Conservation (phyloP, 2,888 invertebrate species). For the Dryomyza anilis region DNA sequence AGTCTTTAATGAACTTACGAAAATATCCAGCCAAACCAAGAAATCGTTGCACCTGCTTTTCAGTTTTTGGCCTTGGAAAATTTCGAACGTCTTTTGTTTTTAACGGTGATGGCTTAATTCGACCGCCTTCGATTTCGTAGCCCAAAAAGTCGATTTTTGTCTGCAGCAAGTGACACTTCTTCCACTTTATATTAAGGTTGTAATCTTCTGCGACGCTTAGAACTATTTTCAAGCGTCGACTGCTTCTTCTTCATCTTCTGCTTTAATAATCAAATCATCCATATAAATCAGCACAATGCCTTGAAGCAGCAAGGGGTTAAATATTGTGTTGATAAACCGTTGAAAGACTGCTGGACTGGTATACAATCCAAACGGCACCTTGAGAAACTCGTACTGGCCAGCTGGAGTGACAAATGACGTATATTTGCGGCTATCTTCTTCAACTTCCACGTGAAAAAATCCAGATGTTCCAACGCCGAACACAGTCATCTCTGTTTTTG, state of each 20-base stretch:
- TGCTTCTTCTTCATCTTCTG: not conserved
- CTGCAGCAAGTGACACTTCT: constrained; percentile 26
- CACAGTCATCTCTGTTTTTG: not conserved
- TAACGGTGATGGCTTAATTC: too few species aligned
- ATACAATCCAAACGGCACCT: constrained; percentile 21
- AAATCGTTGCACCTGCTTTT: constrained; percentile 20
- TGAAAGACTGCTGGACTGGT: constrained; percentile 6
- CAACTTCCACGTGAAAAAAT: constrained; percentile 28
- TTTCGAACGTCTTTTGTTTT: too few species aligned
- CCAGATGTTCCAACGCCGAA: constrained; percentile 9
- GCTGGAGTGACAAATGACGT: constrained; percentile 24
- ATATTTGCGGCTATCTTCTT: constrained; percentile 25
- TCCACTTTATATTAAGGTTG: constrained; percentile 14
- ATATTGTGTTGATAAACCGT: not conserved
- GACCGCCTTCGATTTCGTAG: constrained; percentile 14
- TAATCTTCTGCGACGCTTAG: not conserved
- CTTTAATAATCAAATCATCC: constrained; percentile 14
- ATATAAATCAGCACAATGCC: constrained; percentile 1
- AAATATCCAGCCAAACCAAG: constrained; percentile 16
- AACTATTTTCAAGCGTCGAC: not conserved
- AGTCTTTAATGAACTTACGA: not conserved
- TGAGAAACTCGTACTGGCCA: constrained; percentile 22
- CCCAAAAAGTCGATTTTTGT: constrained; percentile 19
- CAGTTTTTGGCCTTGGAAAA: constrained; percentile 14
- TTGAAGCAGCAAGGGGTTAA: not conserved